Conservation (phyloP, 1,140 invertebrate genomes). For the Babylonia areolata region DNA sequence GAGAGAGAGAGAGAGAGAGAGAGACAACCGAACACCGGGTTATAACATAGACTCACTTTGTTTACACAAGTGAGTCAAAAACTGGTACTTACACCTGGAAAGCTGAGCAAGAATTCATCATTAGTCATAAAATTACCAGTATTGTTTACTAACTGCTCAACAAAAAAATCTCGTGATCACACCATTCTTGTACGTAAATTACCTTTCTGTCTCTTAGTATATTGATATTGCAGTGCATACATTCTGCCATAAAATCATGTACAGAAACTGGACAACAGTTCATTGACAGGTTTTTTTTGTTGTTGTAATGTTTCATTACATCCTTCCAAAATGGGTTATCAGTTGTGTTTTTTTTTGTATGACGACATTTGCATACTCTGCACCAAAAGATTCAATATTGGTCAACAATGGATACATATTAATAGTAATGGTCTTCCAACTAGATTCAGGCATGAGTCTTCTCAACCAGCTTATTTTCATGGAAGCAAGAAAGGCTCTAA, state of each 20-base stretch:
- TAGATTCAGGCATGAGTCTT: background rate
- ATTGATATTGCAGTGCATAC: background rate
- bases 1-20: no score
- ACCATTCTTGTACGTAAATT: background rate
- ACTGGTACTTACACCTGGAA: background rate
- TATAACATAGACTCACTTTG: no score
- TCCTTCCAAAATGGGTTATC: background rate
- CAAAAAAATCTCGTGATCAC: background rate
- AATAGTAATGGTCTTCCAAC: background rate
- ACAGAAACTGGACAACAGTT: background rate
- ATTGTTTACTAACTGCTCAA: background rate
- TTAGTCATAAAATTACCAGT: background rate
- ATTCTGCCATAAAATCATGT: background rate
- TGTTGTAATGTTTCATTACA: background rate
- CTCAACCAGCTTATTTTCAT: slow-evolving; percentile 21
- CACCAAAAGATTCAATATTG: background rate
- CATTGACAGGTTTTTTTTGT: background rate
- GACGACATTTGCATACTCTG: background rate
- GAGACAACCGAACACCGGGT: no score
- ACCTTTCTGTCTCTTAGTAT: background rate
- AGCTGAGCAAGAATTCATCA: background rate
- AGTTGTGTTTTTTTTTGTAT: background rate
- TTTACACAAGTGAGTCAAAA: no score
- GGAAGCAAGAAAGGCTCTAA: background rate
- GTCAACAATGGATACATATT: background rate